Percentiles rank a stretch among this genome's conserved stretches.
Evolutionary conservation across 2,113 vertebrate species (phyloP).

Genomic region (Ellobius talpinus): DNA sequence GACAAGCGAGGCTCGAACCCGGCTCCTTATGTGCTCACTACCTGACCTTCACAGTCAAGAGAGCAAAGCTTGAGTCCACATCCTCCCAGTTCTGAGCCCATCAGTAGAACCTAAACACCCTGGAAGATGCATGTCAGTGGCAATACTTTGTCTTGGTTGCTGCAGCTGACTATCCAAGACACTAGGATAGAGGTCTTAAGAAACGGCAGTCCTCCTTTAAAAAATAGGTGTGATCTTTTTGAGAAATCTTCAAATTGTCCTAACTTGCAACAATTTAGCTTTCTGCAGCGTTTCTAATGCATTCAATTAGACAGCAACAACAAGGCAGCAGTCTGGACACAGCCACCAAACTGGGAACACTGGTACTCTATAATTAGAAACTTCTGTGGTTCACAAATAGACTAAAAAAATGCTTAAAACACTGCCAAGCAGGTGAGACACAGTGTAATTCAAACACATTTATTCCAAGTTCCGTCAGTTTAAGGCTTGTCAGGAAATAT

Average conservation of each 20-base stretch:
- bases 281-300: conserved; percentile 9
- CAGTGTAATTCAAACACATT: conserved; percentile 66
- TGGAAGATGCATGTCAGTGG: neutral
- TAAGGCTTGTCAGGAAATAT: conserved; percentile 54
- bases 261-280: conserved; percentile 3
- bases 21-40: neutral
- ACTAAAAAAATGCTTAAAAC: neutral
- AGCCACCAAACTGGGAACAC: neutral
- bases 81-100: neutral
- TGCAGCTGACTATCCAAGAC: neutral
- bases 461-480: conserved; percentile 79
- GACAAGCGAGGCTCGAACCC: neutral
- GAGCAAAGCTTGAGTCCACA: neutral
- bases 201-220: neutral
- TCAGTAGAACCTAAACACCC: neutral
- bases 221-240: neutral
- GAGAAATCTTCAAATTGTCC: conserved; percentile 10
- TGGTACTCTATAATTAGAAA: neutral
- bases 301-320: neutral
- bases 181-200: neutral
- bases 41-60: neutral
- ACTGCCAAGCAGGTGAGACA: conserved; percentile 33
- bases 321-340: neutral
- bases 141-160: neutral
- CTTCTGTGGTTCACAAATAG: neutral